A percentile compares a stretch with the other conserved stretches of the same genome.
These are phyloP conservation scores for Leptarthrus brevirostris DNA, from an alignment of 2,888 invertebrate genomes.

Conservation along the genomic window DNA sequence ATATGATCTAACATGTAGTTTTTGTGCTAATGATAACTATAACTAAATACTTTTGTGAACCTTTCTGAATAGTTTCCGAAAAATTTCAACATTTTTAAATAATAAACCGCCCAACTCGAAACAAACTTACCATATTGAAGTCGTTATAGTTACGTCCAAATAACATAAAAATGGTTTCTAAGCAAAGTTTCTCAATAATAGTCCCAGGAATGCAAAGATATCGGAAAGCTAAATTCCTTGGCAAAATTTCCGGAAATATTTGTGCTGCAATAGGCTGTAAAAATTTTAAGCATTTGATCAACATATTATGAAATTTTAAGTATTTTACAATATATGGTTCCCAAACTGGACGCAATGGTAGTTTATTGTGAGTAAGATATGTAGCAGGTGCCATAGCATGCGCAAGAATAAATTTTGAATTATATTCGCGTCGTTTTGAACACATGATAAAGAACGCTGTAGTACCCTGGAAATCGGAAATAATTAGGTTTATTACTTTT, in stretches of 20 bases:
- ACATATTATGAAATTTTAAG: no score
- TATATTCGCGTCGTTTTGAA: conserved; percentile 74
- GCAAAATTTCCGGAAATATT: neutral
- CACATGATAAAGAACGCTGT: conserved; percentile 77
- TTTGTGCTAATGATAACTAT: no score
- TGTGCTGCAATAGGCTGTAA: no score
- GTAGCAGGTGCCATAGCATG: conserved; percentile 79
- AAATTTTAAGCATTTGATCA: no score
- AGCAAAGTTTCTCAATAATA: neutral
- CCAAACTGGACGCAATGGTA: no score
- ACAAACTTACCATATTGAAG: conserved; percentile 5
- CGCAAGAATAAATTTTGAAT: conserved; percentile 74
- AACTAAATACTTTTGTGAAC: no score
- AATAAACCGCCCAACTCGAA: no score
- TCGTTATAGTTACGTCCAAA: neutral
- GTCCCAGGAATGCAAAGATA: neutral
- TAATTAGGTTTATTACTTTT: neutral
- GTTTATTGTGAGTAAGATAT: conserved; percentile 67
- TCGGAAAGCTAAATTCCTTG: neutral
- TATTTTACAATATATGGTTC: no score
- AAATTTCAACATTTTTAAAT: no score
- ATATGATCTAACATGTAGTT: no score
- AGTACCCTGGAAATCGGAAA: conserved; percentile 71
- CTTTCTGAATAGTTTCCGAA: no score
- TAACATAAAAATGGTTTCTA: neutral